These are phyloP conservation scores for Syrista parreyssii DNA, from an alignment of 2,888 invertebrate genomes.

Conservation along the genomic window DNA sequence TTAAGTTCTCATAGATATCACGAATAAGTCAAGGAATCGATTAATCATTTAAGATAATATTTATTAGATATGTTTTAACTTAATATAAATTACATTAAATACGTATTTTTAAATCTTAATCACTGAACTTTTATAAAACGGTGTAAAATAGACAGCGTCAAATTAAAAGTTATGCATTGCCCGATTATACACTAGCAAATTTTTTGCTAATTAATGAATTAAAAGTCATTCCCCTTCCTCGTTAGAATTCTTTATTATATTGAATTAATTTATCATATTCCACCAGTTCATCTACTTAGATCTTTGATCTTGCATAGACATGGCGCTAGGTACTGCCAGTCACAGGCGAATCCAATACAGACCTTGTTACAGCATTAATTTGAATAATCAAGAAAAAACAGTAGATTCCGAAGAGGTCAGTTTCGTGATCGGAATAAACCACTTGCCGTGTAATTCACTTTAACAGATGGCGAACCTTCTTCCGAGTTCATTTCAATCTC, in stretches of 20 bases:
- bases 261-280: background rate
- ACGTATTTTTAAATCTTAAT: background rate
- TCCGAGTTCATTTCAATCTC: background rate
- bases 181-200: background rate
- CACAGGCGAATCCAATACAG: background rate
- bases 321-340: background rate
- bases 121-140: background rate
- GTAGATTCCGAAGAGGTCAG: background rate
- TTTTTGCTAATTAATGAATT: background rate
- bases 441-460: background rate
- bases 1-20: too few species aligned
- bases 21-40: too few species aligned
- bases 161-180: background rate
- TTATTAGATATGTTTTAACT: background rate
- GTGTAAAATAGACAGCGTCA: background rate
- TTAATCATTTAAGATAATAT: background rate
- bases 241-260: background rate
- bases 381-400: background rate
- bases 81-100: background rate
- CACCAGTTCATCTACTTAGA: background rate
- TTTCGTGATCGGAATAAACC: background rate
- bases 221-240: background rate
- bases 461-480: background rate
- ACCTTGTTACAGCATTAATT: background rate
- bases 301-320: background rate